phyloP scores from a whole-genome alignment of 2,113 vertebrate genomes.

The Gymnocephalus cernua region DNA sequence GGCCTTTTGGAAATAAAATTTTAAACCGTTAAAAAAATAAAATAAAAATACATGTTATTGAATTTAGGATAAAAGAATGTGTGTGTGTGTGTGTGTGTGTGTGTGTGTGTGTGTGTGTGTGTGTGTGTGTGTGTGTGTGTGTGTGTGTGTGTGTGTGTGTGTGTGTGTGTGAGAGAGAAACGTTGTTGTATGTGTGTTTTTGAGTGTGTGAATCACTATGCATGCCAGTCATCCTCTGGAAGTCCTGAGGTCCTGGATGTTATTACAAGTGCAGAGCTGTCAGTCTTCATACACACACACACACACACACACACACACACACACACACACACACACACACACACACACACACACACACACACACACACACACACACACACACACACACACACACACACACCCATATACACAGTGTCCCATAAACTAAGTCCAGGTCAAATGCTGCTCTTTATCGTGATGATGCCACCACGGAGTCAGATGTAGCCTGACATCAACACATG shows the following conservation, averaged over 20 bases:
- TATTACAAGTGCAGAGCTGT: conserved; percentile 17
- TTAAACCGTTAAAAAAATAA: conserved; percentile 6
- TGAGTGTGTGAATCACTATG: conserved; percentile 36
- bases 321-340: neutral
- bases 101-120: conserved; percentile 24
- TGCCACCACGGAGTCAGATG: conserved; percentile 33
- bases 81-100: neutral
- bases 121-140: neutral
- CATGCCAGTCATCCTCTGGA: conserved; percentile 24
- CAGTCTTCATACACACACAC: conserved; percentile 7
- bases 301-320: neutral
- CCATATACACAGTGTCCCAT: conserved; percentile 17
- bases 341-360: conserved; percentile 7
- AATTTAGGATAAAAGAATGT: conserved; percentile 5
- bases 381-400: conserved; percentile 26
- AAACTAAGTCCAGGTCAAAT: conserved; percentile 42
- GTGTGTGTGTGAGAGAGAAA: conserved; percentile 3
- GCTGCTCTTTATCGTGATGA: conserved; percentile 42
- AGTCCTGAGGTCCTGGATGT: conserved; percentile 19
- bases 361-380: conserved; percentile 19
- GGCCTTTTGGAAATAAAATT: conserved; percentile 72
- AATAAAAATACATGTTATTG: neutral
- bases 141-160: neutral
- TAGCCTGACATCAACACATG: conserved; percentile 33
- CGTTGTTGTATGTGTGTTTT: neutral